Evolutionary conservation across 1,140 invertebrate species (phyloP), one percentile per base, ranked within the genome.

Genomic region (Bombyx mandarina): DNA sequence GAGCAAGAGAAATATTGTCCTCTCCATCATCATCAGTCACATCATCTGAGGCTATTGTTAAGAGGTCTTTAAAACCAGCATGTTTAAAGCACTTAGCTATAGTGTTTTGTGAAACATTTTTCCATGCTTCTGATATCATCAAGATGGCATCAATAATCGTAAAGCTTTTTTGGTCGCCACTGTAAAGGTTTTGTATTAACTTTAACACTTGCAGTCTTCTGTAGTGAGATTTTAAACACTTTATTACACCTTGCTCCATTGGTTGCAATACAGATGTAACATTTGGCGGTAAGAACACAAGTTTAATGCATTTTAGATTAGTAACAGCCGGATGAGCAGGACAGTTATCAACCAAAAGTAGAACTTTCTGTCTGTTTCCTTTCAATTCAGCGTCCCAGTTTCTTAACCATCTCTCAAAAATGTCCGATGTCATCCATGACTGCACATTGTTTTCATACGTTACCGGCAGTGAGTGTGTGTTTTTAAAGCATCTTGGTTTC

Each of bases 71-170:
- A 53, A 68, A 62, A 56, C 57, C 61, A 63, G 64, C 64, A 59
- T 61, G 47, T 18, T 18, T 18, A 18, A 18, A 18, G 12, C 12
- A 18, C 0, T 18, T 18, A 18, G 12, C 12, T 18, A 18, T 18
- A 18, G 12, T 18, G 12, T 18, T 18, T 18, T 18, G 12, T 18
- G 12, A 18, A 18, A 18, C 12, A 18, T 18, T 18, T 18, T 18
- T 18, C 12, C 12, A 18, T 18, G 12, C 12, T 18, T 18, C 12
- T 18, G 12, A 18, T 18, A 18, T 18, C 12, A 18, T 18, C 12
- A 18, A 18, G 12, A 18, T 18, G 12, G 67, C 65, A 66, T 71
- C 71, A 52, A 71, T 60, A 58, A 73, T 54, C 56, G 68, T 68
- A 57, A 73, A 66, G 48, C 56, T 66, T 35, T 61, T 68, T 58